Percentiles rank a stretch among this genome's conserved stretches.
These are phyloP conservation scores for Crotalus viridis DNA, from an alignment of 2,113 vertebrate genomes.

Conservation along the genomic window DNA sequence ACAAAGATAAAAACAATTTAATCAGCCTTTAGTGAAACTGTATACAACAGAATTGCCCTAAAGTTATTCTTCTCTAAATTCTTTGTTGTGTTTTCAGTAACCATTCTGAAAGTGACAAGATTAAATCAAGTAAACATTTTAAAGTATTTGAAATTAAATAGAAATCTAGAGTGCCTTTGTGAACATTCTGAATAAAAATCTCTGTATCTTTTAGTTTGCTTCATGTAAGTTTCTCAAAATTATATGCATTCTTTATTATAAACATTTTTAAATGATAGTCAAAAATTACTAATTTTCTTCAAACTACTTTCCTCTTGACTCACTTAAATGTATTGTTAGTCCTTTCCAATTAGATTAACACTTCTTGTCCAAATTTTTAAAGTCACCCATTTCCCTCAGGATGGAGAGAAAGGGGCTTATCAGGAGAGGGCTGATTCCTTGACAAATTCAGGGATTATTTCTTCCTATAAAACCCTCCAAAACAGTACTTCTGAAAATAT, in stretches of 20 bases:
- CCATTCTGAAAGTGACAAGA: neutral
- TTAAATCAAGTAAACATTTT: neutral
- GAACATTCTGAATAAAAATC: neutral
- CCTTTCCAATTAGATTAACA: neutral
- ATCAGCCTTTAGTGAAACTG: neutral
- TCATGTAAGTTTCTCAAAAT: neutral
- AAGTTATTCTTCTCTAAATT: neutral
- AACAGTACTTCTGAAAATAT: neutral
- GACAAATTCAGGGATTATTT: neutral
- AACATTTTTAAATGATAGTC: neutral
- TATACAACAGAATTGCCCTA: neutral
- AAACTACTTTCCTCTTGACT: neutral
- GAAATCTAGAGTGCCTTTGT: neutral
- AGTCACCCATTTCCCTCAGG: neutral
- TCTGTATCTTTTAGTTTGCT: neutral
- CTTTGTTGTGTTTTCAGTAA: neutral
- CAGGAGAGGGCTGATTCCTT: neutral
- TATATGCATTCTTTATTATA: neutral
- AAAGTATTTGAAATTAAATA: neutral
- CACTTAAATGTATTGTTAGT: neutral
- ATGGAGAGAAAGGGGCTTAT: neutral
- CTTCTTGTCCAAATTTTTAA: neutral
- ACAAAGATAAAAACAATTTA: neutral
- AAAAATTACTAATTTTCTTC: neutral
- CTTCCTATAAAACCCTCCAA: neutral